These are phyloP conservation scores for Scylla paramamosain DNA, from an alignment of 1,140 invertebrate species.

Conservation along the genomic window DNA sequence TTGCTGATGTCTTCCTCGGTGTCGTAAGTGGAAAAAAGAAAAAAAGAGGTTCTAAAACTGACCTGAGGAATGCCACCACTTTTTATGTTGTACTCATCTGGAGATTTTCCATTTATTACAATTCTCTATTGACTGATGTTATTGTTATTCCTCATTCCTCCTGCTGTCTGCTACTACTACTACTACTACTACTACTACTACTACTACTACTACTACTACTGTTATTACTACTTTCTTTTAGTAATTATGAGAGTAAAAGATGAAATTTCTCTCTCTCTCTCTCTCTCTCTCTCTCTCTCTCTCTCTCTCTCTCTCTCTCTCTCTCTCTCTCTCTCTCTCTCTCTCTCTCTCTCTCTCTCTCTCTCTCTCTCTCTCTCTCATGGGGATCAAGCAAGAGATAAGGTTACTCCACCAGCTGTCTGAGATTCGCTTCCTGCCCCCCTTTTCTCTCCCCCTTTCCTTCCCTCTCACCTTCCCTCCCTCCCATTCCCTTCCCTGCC, in stretches of 20 bases:
- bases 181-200: no score
- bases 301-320: neutral
- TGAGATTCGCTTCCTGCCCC: neutral
- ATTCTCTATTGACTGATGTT: no score
- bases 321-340: conserved; percentile 1
- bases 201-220: no score
- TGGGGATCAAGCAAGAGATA: neutral
- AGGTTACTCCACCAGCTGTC: neutral
- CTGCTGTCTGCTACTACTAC: no score
- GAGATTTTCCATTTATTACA: no score
- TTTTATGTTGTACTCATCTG: no score
- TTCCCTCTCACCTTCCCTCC: neutral
- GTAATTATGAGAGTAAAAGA: neutral
- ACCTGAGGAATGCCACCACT: no score
- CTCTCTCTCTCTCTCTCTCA: neutral
- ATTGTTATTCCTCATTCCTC: no score
- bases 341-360: conserved; percentile 10
- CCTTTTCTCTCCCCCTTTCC: neutral
- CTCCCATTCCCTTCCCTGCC: neutral
- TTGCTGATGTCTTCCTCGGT: no score
- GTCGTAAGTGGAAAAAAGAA: no score
- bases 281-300: neutral
- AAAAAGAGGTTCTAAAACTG: no score
- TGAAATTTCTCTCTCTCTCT: neutral
- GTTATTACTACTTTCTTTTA: neutral